These are phyloP conservation scores for Emys orbicularis DNA, from an alignment of 2,797 vertebrate genomes.

Conservation along the genomic window DNA sequence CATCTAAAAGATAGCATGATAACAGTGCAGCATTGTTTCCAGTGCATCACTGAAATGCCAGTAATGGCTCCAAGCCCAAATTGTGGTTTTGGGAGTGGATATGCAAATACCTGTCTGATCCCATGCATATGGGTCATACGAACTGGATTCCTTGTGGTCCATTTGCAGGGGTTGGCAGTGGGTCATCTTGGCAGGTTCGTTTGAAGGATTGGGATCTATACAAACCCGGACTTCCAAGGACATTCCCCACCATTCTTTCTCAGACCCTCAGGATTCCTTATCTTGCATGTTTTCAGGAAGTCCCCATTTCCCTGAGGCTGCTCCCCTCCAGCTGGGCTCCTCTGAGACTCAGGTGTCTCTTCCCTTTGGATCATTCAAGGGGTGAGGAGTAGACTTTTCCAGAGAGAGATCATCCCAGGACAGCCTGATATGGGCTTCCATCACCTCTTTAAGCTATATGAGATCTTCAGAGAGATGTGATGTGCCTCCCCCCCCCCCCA, in stretches of 20 bases:
- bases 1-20: not conserved
- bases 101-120: not conserved
- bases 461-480: not conserved
- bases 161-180: not conserved
- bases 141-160: not conserved
- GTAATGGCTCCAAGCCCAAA: not conserved
- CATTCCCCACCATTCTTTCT: not conserved
- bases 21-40: accelerated
- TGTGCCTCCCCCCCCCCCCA: not conserved
- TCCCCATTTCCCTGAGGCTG: accelerated
- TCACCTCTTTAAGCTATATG: not conserved
- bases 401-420: not conserved
- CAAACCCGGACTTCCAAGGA: not conserved
- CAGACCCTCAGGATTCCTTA: not conserved
- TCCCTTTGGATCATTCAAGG: not conserved
- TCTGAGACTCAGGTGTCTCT: not conserved
- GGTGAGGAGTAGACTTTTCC: not conserved
- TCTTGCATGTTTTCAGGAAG: not conserved
- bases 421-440: not conserved
- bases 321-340: not conserved
- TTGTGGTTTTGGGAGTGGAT: not conserved
- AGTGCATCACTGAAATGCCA: not conserved
- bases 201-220: not conserved
- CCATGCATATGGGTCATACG: slow-evolving; percentile 22
- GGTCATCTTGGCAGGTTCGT: not conserved